Evolutionary conservation across 2,797 vertebrate species (phyloP), one percentile per base, ranked within the genome.

Genomic region (Pampus argenteus): DNA sequence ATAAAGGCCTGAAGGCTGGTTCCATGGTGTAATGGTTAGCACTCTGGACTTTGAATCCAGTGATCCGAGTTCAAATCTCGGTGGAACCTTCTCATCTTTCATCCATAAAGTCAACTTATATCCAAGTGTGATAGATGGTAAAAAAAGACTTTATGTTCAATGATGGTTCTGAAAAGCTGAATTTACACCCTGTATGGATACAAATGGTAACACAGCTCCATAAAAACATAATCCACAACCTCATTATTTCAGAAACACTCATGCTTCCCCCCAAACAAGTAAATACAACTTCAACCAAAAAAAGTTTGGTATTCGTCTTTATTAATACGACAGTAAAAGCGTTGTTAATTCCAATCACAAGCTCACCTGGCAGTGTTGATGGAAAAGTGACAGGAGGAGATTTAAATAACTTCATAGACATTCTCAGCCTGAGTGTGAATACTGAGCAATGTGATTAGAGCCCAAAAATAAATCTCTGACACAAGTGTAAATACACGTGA

Each of bases 391-490:
- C 42, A 26, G 42, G 1, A 15, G 26, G 22, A 66, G 63, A 67
- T 55, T 65, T 17, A 82, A 86, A 86, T 81, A 83, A 63, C 77
- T 74, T 17, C 9, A 82, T 36, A 82, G 44, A 57, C 65, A 83
- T 79, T 76, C 71, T 81, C 18, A 9, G 31, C 25, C 54, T 5
- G 57, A 63, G 75, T 83, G 86, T 66, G 78, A 80, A 78, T 3
- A 45, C 67, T 10, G 34, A 69, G 75, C 55, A 11, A 65, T 44
- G 70, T 14, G 52, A 62, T 72, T 42, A 76, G 42, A 63, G 13
- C 22, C 56, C 36, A 9, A 15, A 66, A 80, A 69, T 72, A 66
- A n/a, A n/a, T 56, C 56, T 72, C 28, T 75, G 86, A 88, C 70
- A 76, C 44, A 50, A 82, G 75, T 36, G 83, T 56, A n/a, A 57